Evolutionary conservation across 2,797 vertebrate genomes (phyloP).

Genomic region (Aphelocoma californica): DNA sequence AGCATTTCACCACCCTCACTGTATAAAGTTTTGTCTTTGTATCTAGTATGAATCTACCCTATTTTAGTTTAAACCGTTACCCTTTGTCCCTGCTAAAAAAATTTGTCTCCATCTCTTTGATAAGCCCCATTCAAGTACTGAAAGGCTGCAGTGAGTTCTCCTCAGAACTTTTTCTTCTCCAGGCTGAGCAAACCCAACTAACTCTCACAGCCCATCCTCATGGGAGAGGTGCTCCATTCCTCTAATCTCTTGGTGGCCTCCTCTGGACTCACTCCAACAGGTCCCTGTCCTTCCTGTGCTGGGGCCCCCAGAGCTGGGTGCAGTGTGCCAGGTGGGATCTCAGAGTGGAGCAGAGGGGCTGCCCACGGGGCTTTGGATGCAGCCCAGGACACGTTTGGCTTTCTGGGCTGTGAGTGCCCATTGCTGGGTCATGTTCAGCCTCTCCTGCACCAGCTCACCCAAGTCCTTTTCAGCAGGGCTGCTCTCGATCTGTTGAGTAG

Average conservation of each 20-base stretch:
- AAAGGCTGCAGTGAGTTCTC: background rate
- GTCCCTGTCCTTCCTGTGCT: background rate
- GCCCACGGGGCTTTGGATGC: background rate
- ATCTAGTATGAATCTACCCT: background rate
- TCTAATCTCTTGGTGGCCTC: background rate
- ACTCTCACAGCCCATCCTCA: background rate
- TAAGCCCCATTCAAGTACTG: background rate
- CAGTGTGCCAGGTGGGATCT: background rate
- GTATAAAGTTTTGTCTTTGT: background rate
- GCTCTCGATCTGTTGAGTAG: background rate
- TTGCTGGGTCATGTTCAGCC: background rate
- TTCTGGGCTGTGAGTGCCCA: background rate
- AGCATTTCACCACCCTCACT: background rate
- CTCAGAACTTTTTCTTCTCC: background rate
- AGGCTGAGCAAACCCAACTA: background rate
- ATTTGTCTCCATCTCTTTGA: background rate
- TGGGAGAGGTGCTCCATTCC: accelerated
- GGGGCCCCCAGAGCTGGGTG: background rate
- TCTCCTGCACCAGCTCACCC: background rate
- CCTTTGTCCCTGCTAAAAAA: background rate
- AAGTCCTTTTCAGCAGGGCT: background rate
- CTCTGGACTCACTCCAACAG: background rate
- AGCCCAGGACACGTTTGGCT: background rate
- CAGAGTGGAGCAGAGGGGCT: background rate
- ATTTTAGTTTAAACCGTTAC: background rate